Percentiles rank a stretch among this genome's conserved stretches.
Conservation (phyloP, 2,797 vertebrate species). For the Cuculus canorus region DNA sequence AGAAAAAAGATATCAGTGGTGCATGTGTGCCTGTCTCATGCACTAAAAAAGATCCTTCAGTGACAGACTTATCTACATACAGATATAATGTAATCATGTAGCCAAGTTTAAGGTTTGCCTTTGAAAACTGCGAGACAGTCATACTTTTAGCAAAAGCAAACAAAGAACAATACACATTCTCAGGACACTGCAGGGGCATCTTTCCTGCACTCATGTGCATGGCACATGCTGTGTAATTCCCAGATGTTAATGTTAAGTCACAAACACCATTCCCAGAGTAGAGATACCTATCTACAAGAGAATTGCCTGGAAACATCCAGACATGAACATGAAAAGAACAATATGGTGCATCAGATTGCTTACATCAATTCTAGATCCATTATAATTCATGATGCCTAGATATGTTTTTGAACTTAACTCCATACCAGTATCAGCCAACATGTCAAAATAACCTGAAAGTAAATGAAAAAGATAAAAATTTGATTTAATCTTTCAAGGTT, state of each 20-base stretch:
- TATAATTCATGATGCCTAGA: not conserved
- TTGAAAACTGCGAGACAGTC: not conserved
- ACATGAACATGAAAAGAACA: not conserved
- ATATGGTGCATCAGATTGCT: not conserved
- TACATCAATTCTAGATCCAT: not conserved
- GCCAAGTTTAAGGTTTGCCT: not conserved
- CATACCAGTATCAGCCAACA: not conserved
- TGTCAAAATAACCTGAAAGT: not conserved
- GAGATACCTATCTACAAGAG: not conserved
- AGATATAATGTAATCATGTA: not conserved
- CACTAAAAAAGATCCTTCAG: not conserved
- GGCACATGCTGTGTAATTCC: not conserved
- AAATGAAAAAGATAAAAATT: not conserved
- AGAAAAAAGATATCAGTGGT: not conserved
- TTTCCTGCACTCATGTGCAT: not conserved
- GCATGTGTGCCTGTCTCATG: not conserved
- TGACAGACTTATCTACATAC: not conserved
- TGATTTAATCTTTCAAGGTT: not conserved
- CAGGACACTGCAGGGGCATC: not conserved
- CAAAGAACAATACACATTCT: accelerated
- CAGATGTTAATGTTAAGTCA: not conserved
- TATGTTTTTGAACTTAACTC: not conserved
- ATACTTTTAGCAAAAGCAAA: not conserved
- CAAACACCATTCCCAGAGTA: not conserved
- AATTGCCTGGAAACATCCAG: not conserved